Base-by-base conservation (phyloP, 2,113 vertebrate species). In the Scolopax mira region DNA sequence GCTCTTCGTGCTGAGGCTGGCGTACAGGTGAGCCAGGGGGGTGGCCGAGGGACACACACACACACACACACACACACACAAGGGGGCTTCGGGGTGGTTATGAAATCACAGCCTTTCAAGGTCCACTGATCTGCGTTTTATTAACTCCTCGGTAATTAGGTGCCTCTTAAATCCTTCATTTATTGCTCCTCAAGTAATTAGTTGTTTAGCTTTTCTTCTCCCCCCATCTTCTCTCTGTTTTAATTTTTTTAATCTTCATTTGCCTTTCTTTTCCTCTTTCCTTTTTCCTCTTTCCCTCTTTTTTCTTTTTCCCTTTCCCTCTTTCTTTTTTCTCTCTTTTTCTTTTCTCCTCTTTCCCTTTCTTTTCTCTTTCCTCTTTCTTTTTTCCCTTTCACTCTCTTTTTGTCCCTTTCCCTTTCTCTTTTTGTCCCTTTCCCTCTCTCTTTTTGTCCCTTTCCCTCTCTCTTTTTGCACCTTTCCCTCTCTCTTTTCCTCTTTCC, bases 1-100 rank as follows among this genome's bases (percentile, higher is more conserved):
- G 98, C 99, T 99, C 9, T 99, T 99, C 46, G 99, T 99, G 87
- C 98, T 99, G 96, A 98, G 99, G 39, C 98, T 99, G 95, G 99
- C 99, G 1, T 99, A 99, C 99, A 99, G 99, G 99, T 99, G 95
- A 96, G 89, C 70, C 70, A 10, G 58, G 14, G 41, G 18, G 16
- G 74, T 6, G 48, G 2, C n/a, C 2, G n/a, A 79, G 88, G 88
- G 85, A 22, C 12, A 48, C 46, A 46, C 44, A 46, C 18, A 46
- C 42, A 42, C 13, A 42, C 44, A 44, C 44, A 46, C 44, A 49
- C 13, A 14, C 27, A 13, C 14, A 27, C 49, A 28, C 27, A 52
- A 16, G 88, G 41, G 13, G 7, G 18, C 79, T 85, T 88, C 91
- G 66, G 96, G 93, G 81, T 67, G 58, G 75, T 71, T 90, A 44